Evolutionary conservation across 2,797 vertebrate genomes (phyloP), one percentile per base, ranked within the genome.

Genomic region (Cynopterus sphinx): DNA sequence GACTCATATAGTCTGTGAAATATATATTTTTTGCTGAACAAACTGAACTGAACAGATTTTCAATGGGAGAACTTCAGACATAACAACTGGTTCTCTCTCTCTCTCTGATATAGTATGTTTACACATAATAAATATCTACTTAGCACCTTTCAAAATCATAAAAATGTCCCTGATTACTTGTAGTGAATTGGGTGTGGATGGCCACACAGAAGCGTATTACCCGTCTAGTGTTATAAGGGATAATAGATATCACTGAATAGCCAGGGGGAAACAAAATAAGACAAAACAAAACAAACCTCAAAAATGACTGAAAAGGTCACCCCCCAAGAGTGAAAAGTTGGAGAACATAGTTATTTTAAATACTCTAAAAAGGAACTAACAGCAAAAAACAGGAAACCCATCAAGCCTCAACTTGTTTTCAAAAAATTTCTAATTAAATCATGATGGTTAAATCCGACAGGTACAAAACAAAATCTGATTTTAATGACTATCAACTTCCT

Each of bases 401-500:
- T 36, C 51, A 81, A 81, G 63, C n/a, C 49, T 94, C 67, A 93
- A 53, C 83, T 86, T 94, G 67, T 82, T 88, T 94, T 73, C 65
- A 91, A 39, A 94, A 95, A 91, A 70, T 77, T 55, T 22, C 28
- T 74, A 92, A 89, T 90, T 84, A 90, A 93, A 84, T 53, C 31
- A 49, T 36, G 8, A 59, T 24, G 13, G 46, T 86, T 36, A 90
- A 95, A 74, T 94, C 19, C 0, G 9, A 31, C 59, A 96, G 77
- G 55, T 73, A 63, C 12, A 90, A 94, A 90, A 79, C 24, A 83
- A 77, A 97, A 83, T 91, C 74, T 96, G 19, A 79, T 79, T 74
- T 91, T 96, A 94, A 94, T 94, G 26, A 91, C 17, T 78, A 33
- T 65, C 55, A 85, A 39, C 24, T 3, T 9, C 57, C 61, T 24